These are phyloP conservation scores for Pogonophryne albipinna DNA, from an alignment of 2,797 vertebrate genomes.

Conservation along the genomic window DNA sequence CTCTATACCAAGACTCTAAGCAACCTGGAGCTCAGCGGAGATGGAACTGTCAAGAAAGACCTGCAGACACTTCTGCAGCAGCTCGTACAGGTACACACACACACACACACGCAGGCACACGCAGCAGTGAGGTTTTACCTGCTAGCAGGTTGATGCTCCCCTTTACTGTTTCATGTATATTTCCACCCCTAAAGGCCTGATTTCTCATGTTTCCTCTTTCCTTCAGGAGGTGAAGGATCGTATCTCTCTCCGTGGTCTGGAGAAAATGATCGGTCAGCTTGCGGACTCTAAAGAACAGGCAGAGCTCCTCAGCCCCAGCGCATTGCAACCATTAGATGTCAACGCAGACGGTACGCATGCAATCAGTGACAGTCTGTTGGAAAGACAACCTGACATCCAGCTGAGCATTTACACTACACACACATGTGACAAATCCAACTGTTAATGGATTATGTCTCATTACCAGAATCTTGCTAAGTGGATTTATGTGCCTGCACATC, in stretches of 20 bases:
- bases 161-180: neutral
- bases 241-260: slow-evolving; percentile 88
- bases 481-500: slow-evolving; percentile 32
- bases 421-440: slow-evolving; percentile 3
- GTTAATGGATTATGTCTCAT: slow-evolving; percentile 42
- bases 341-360: slow-evolving; percentile 79
- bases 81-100: slow-evolving; percentile 80
- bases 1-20: slow-evolving; percentile 91
- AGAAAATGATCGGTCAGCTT: slow-evolving; percentile 89
- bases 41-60: slow-evolving; percentile 80
- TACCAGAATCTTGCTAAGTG: slow-evolving; percentile 34
- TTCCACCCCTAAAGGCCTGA: neutral
- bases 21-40: slow-evolving; percentile 88
- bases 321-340: slow-evolving; percentile 77
- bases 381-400: neutral
- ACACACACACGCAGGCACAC: neutral
- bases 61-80: slow-evolving; percentile 88
- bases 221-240: slow-evolving; percentile 92
- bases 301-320: slow-evolving; percentile 63
- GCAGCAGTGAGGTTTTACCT: too few relatives aligned
- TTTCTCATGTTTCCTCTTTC: neutral
- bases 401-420: slow-evolving; percentile 18
- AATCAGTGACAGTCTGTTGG: neutral
- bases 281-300: slow-evolving; percentile 73
- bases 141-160: neutral